These are phyloP conservation scores for Ciconia nigra DNA, from an alignment of 2,797 vertebrate genomes.

Conservation along the genomic window DNA sequence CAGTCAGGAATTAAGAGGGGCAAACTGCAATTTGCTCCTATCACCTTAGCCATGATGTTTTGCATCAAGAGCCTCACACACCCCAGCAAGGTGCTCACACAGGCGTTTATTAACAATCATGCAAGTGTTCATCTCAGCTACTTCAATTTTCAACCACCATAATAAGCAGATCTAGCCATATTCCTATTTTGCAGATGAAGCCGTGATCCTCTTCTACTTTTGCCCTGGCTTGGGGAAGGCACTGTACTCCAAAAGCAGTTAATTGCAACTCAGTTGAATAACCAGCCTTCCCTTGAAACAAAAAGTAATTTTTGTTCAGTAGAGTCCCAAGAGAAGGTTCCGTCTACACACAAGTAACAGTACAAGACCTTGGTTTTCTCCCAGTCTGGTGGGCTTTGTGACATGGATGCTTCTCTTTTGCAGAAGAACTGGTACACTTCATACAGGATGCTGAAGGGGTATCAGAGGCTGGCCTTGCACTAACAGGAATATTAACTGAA, in stretches of 20 bases:
- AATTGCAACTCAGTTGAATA: background rate
- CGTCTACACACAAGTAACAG: background rate
- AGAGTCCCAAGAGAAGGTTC: background rate
- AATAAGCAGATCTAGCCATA: background rate
- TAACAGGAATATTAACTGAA: background rate
- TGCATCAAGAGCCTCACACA: background rate
- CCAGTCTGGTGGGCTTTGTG: background rate
- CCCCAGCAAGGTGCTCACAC: background rate
- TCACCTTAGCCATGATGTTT: background rate
- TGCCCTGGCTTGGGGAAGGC: background rate
- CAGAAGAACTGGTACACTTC: background rate
- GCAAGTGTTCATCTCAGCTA: background rate
- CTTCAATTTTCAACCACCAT: background rate
- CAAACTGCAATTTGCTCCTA: background rate
- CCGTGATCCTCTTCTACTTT: background rate
- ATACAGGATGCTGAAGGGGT: accelerated
- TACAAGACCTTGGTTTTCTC: background rate
- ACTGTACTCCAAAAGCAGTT: background rate
- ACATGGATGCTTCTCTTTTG: background rate
- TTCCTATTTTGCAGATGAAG: background rate
- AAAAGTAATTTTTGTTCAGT: background rate
- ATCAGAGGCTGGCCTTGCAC: background rate
- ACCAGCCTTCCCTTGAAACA: background rate
- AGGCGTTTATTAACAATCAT: background rate
- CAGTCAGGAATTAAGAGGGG: background rate